Conservation (phyloP, 2,888 invertebrate species). For the Acleris cristana region DNA sequence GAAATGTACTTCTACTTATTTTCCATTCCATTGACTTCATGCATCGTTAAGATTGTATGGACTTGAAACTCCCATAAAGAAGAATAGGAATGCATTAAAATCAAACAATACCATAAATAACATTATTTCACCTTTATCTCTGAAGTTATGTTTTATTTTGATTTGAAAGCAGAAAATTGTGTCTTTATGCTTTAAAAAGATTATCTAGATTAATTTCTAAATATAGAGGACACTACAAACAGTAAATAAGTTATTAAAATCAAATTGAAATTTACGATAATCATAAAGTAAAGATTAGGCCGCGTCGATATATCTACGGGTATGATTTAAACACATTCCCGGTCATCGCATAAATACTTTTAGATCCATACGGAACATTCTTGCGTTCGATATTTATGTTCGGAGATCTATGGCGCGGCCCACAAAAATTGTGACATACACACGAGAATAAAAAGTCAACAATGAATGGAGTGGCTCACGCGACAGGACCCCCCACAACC, state of each 20-base stretch:
- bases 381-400: conserved; percentile 70
- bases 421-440: conserved; percentile 74
- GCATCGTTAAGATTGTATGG: conserved; percentile 1
- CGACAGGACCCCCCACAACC: conserved; percentile 76
- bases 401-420: conserved; percentile 60
- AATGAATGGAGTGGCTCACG: conserved; percentile 66
- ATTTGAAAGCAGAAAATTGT: conserved; percentile 55
- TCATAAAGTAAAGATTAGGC: conserved; percentile 78
- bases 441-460: conserved; percentile 75
- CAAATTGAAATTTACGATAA: conserved; percentile 78
- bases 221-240: conserved; percentile 56
- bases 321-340: conserved; percentile 74
- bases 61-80: conserved; percentile 18
- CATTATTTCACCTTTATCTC: conserved; percentile 39
- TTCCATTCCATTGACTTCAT: background rate
- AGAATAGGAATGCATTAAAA: conserved; percentile 24
- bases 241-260: conserved; percentile 80
- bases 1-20: background rate
- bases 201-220: conserved; percentile 67
- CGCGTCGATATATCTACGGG: conserved; percentile 54
- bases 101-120: conserved; percentile 17
- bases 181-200: conserved; percentile 55
- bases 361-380: conserved; percentile 65
- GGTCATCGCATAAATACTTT: conserved; percentile 63
- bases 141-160: conserved; percentile 53